Evolutionary conservation across 2,797 vertebrate genomes (phyloP), one percentile per base, ranked within the genome.

Genomic region (Peromyscus eremicus): DNA sequence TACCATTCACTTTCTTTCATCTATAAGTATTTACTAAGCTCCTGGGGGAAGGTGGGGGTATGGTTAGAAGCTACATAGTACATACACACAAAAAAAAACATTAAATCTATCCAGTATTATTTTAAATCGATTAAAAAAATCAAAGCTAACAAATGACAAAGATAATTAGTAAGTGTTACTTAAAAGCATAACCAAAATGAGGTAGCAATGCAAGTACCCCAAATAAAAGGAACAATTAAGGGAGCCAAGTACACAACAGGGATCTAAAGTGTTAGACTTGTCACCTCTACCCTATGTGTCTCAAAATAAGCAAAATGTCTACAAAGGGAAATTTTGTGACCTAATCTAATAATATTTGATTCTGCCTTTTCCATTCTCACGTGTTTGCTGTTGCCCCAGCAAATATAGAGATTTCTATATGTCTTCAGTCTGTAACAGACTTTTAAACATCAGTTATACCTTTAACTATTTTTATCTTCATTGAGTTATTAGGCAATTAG

Each of bases 331-430:
- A 75, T 46, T 29, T 14, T 93, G 62, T 83, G 57, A 68, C 32
- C 43, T 95, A 89, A 86, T 90, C 62, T 46, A 95, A 29, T 34
- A 85, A 40, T n/a, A 89, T 73, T 96, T 77, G 94, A 77, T 62
- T 81, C 37, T 77, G 7, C 32, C 11, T 8, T 13, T 92, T 92
- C 43, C 81, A 79, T 73, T 94, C 57, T 91, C 49, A 88, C 94
- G 52, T 81, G 73, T 40, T 75, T 88, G 76, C 55, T 90, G 32
- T 6, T 79, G 29, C 70, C 34, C 57, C 43, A 32, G 27, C 29
- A 49, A 49, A 49, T 49, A 49, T 9, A 17, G n/a, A 91, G 7
- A 12, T 66, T 57, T 76, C 88, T 92, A 94, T 1, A 10, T 89
- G 80, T 92, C 71, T 75, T 96, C 14, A 19, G 76, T 92, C 49